These are phyloP conservation scores for Porites rus DNA, from an alignment of 92 coral and sea anemone species.

Conservation along the genomic window DNA sequence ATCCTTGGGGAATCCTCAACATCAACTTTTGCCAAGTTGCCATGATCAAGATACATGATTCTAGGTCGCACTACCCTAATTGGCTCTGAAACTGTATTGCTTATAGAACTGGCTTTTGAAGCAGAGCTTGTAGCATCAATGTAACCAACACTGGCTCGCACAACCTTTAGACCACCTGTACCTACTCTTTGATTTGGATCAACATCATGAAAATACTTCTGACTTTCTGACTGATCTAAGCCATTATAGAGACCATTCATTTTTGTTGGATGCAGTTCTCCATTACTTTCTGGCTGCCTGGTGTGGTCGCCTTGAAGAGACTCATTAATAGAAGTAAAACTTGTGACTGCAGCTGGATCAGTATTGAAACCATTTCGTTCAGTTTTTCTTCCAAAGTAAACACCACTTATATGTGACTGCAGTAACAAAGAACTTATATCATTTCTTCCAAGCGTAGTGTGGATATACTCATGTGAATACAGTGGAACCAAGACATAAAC, in stretches of 20 bases:
- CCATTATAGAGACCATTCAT: constrained; percentile 5
- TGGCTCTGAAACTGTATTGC: constrained; percentile 1
- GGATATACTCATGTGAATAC: constrained; percentile 60
- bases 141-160: constrained; percentile 33
- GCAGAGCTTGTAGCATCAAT: constrained; percentile 2
- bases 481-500: constrained; percentile 72
- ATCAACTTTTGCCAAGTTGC: not conserved
- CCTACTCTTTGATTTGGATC: constrained; percentile 1
- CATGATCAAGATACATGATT: constrained; percentile 20
- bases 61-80: constrained; percentile 41
- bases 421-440: constrained; percentile 60
- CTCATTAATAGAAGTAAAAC: constrained; percentile 42
- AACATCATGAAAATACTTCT: not conserved
- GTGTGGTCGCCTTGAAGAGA: constrained; percentile 19
- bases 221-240: not conserved
- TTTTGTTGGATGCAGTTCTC: not conserved
- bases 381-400: constrained; percentile 75
- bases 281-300: not conserved
- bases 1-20: constrained; percentile 8
- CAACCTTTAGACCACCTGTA: not conserved
- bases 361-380: constrained; percentile 12
- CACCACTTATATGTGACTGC: constrained; percentile 60
- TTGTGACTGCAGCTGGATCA: constrained; percentile 12
- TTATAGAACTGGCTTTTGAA: not conserved
- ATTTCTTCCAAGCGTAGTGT: constrained; percentile 48